Conservation (phyloP, 2,113 vertebrate genomes). For the Bostrychus sinensis region DNA sequence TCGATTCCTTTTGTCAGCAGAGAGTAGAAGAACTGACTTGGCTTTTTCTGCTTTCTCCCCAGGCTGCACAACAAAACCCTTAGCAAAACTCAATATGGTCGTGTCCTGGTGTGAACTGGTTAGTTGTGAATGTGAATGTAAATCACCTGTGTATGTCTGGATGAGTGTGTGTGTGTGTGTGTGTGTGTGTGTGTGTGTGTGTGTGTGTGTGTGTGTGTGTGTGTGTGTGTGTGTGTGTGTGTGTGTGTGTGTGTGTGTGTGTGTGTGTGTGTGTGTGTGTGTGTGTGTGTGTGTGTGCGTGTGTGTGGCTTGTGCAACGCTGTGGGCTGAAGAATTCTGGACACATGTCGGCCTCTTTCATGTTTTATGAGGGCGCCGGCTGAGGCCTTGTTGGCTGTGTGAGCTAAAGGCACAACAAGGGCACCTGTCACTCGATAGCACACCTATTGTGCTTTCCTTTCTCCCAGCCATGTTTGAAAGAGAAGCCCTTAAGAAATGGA, state of each 20-base stretch:
- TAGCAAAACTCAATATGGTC: conserved; percentile 31
- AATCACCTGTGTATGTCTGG: conserved; percentile 2
- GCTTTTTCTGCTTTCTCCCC: conserved; percentile 18
- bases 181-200: conserved; percentile 33
- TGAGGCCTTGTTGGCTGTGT: conserved; percentile 66
- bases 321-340: conserved; percentile 37
- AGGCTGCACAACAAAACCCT: conserved; percentile 15
- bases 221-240: conserved; percentile 27
- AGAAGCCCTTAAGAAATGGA: conserved; percentile 50
- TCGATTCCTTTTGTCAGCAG: conserved; percentile 28
- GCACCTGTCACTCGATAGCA: conserved; percentile 69
- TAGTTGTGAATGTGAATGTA: not conserved
- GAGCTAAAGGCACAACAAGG: conserved; percentile 73
- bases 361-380: conserved; percentile 68
- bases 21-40: conserved; percentile 24
- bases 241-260: conserved; percentile 1
- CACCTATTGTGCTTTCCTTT: conserved; percentile 65
- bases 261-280: no score
- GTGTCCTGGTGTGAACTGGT: conserved; percentile 7
- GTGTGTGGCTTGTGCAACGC: conserved; percentile 26
- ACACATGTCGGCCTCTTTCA: conserved; percentile 68
- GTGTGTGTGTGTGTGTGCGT: conserved; percentile 32
- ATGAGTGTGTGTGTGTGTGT: conserved; percentile 22
- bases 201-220: conserved; percentile 34
- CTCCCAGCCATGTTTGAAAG: conserved; percentile 53